Conservation (phyloP, 2,797 vertebrate genomes). For the Nothura maculosa region DNA sequence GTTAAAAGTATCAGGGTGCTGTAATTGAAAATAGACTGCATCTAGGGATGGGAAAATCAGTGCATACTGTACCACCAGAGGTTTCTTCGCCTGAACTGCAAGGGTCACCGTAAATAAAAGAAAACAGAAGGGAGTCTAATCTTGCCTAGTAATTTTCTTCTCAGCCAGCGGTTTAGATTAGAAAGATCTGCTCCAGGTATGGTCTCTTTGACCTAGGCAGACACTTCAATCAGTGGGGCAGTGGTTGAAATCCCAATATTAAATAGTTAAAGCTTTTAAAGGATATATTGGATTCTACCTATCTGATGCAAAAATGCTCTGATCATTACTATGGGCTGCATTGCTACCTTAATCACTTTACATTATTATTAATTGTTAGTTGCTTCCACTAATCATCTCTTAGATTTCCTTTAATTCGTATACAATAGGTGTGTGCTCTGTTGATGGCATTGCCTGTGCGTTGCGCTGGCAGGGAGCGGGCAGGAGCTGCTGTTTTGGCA, state of each 20-base stretch:
- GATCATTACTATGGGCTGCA: background rate
- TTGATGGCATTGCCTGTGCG: background rate
- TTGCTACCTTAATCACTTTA: background rate
- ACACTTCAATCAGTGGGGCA: background rate
- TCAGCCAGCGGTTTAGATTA: background rate
- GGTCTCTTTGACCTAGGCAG: background rate
- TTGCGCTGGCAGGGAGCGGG: background rate
- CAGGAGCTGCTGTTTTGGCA: background rate
- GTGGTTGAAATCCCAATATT: background rate
- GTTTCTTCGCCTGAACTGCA: background rate
- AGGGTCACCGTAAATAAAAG: background rate
- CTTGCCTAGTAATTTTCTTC: background rate
- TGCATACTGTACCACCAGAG: accelerated
- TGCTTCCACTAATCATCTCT: background rate
- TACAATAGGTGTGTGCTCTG: background rate
- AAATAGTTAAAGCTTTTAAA: background rate
- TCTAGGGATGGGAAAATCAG: background rate
- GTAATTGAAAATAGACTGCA: background rate
- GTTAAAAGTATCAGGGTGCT: background rate
- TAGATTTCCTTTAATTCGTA: background rate
- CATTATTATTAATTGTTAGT: background rate
- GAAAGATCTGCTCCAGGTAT: background rate
- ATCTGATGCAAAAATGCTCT: background rate
- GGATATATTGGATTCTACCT: background rate
- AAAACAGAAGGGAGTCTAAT: background rate